Conservation (phyloP, 2,113 vertebrate genomes). For the Sylvietta virens region DNA sequence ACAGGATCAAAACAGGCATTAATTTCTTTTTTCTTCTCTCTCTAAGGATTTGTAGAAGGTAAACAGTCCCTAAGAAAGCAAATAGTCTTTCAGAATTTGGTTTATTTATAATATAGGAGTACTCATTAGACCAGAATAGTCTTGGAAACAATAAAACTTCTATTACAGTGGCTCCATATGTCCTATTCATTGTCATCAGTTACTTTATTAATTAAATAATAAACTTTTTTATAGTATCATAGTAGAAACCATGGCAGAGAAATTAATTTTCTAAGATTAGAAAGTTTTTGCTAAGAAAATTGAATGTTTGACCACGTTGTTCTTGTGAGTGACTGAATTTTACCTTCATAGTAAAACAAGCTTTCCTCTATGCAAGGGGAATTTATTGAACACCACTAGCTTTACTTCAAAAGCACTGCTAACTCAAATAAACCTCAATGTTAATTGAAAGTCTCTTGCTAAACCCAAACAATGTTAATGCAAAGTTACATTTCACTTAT, state of each 20-base stretch:
- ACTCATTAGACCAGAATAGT: neutral
- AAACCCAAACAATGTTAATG: neutral
- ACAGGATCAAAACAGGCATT: neutral
- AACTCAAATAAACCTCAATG: neutral
- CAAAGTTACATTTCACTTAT: neutral
- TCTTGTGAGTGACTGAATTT: neutral
- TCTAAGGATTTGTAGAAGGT: neutral
- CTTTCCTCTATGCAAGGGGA: neutral
- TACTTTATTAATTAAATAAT: neutral
- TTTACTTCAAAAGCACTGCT: neutral
- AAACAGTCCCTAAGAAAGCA: neutral
- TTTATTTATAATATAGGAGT: neutral
- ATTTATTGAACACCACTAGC: neutral
- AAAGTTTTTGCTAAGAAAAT: neutral
- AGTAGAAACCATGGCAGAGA: neutral
- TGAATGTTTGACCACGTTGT: neutral
- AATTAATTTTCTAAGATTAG: neutral
- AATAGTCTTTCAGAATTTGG: neutral
- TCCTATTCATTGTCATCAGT: neutral
- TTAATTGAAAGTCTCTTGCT: neutral
- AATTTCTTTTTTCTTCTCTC: neutral
- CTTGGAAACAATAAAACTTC: neutral
- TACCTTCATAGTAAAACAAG: neutral
- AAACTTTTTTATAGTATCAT: neutral
- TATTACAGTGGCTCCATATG: neutral